A percentile compares a stretch with the other conserved stretches of the same genome.
Evolutionary conservation across 2,113 vertebrate species (phyloP).

Genomic region (Chinchilla lanigera): DNA sequence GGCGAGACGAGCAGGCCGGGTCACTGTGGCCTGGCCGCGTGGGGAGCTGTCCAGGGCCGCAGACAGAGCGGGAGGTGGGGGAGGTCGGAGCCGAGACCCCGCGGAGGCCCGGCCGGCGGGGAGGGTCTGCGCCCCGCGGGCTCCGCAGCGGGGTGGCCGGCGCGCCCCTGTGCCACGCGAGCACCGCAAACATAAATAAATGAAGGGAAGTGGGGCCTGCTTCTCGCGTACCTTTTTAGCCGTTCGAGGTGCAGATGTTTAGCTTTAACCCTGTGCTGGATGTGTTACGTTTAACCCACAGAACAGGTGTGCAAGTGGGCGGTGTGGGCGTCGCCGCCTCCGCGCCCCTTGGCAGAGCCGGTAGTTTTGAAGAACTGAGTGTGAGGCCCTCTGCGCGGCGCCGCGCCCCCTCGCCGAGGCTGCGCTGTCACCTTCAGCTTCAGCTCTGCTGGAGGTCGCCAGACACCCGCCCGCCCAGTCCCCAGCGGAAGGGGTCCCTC

Average conservation of each 20-base stretch:
- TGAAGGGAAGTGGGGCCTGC: neutral
- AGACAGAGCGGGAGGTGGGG: neutral
- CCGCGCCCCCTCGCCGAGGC: neutral
- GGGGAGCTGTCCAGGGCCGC: neutral
- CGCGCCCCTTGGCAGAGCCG: slow-evolving; percentile 7
- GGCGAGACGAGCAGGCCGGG: neutral
- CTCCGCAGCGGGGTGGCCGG: neutral
- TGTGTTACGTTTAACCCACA: neutral
- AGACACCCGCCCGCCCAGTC: neutral
- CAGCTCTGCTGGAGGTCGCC: neutral
- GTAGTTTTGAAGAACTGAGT: neutral
- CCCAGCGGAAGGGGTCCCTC: neutral
- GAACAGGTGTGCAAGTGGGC: neutral
- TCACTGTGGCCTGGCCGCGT: neutral
- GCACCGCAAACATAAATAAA: neutral
- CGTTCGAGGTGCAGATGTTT: neutral
- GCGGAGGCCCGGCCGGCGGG: too few species aligned
- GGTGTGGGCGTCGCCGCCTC: neutral
- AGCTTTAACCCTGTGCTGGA: neutral
- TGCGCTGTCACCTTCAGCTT: neutral
- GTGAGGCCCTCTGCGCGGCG: neutral
- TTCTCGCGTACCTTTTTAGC: neutral
- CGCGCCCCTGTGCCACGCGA: neutral
- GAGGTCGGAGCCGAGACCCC: neutral
- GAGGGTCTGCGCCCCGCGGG: too few species aligned